phyloP scores from a whole-genome alignment of 2,888 invertebrate genomes.

The Tetragonula carbonaria region DNA sequence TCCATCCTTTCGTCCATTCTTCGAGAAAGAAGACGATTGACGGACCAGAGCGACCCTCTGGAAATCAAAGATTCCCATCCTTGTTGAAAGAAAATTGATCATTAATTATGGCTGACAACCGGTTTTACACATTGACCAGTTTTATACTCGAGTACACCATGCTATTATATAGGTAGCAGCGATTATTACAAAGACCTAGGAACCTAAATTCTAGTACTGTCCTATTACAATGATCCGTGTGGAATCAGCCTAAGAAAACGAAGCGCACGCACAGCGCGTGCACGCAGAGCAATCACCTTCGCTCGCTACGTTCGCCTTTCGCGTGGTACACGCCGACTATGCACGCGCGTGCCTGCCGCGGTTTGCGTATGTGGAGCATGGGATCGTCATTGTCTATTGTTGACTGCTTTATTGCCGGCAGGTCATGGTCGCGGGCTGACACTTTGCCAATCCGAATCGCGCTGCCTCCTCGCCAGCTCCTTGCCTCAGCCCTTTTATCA shows the following conservation, averaged over 20 bases:
- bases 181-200: no score
- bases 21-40: no score
- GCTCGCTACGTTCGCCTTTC: background rate
- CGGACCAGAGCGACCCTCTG: no score
- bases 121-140: no score
- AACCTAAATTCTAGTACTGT: no score
- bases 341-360: constrained; percentile 70
- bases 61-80: no score
- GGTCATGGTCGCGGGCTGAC: constrained; percentile 78
- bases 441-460: constrained; percentile 67
- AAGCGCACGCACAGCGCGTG: constrained; percentile 30
- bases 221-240: background rate
- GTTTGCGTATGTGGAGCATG: constrained; percentile 82
- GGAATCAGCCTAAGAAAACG: background rate
- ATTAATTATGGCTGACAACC: no score
- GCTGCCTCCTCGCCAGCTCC: constrained; percentile 26
- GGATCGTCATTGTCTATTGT: constrained; percentile 82
- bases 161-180: no score
- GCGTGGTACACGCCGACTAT: background rate
- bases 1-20: background rate
- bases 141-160: no score
- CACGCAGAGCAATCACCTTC: constrained; percentile 26
- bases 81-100: no score
- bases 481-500: constrained; percentile 46
- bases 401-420: constrained; percentile 73